These are phyloP conservation scores for Antitype chi DNA, from an alignment of 2,888 invertebrate species.

Conservation along the genomic window DNA sequence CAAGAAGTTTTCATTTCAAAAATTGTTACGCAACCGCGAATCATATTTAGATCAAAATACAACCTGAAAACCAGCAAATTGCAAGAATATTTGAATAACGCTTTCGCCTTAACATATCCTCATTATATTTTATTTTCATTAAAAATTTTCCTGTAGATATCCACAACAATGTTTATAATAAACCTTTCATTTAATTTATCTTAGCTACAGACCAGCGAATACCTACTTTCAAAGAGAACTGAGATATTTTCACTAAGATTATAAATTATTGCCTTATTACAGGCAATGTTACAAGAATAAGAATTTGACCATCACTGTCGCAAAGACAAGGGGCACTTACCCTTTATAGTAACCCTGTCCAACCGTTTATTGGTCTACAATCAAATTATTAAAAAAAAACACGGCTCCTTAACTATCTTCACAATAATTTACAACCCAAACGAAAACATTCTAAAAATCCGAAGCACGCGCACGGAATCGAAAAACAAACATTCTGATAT, in stretches of 20 bases:
- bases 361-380: conserved; percentile 28
- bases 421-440: conserved; percentile 71
- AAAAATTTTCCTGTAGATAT: not conserved
- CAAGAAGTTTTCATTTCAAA: too few relatives aligned
- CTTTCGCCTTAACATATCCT: too few relatives aligned
- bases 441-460: conserved; percentile 74
- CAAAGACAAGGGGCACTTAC: conserved; percentile 19
- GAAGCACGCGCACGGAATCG: conserved; percentile 75
- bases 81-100: too few relatives aligned
- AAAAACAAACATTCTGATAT: conserved; percentile 80
- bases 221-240: not conserved
- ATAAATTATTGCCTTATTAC: not conserved
- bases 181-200: not conserved
- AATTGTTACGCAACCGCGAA: too few relatives aligned
- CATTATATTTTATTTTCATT: too few relatives aligned
- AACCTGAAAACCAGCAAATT: too few relatives aligned
- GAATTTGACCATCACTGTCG: not conserved
- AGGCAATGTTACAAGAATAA: not conserved
- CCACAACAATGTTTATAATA: too few relatives aligned
- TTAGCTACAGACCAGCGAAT: not conserved
- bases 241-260: not conserved
- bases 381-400: conserved; percentile 44
- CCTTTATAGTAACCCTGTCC: conserved; percentile 14
- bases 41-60: too few relatives aligned
- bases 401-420: conserved; percentile 68